Percentiles rank a stretch among this genome's conserved stretches.
Conservation (phyloP, 2,113 vertebrate species). For the Lipotes vexillifer region DNA sequence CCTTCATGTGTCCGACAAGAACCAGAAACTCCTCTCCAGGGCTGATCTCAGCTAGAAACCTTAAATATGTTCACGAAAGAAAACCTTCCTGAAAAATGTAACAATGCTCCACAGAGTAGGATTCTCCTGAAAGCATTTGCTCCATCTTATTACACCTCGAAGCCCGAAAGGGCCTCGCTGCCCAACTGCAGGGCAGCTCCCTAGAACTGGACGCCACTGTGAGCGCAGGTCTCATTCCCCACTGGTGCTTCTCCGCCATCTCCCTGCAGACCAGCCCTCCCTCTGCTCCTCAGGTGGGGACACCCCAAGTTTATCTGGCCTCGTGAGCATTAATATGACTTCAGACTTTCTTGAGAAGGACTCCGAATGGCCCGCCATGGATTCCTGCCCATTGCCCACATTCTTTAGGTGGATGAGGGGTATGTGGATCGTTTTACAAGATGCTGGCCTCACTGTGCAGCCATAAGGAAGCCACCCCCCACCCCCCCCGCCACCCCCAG, state of each 20-base stretch:
- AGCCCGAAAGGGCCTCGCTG: neutral
- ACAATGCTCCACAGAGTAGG: neutral
- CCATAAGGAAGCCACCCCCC: neutral
- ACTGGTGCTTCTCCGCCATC: too few species aligned
- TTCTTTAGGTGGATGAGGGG: neutral
- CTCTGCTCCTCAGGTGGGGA: neutral
- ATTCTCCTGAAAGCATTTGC: neutral
- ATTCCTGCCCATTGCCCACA: neutral
- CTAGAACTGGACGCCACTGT: neutral
- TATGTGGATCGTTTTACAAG: neutral
- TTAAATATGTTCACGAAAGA: neutral
- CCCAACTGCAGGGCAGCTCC: too few species aligned
- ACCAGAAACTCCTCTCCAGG: neutral
- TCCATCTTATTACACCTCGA: too few species aligned
- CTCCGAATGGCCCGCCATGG: neutral
- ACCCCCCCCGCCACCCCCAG: too few species aligned
- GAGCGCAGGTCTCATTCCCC: neutral
- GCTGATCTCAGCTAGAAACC: neutral
- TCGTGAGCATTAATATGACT: neutral
- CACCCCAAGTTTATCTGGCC: neutral
- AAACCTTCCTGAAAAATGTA: neutral
- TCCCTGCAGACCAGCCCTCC: neutral
- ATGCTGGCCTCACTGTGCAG: neutral
- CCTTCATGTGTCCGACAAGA: neutral
- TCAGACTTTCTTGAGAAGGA: neutral